Conservation (phyloP, 1,140 invertebrate genomes). For the Drosophila littoralis region DNA sequence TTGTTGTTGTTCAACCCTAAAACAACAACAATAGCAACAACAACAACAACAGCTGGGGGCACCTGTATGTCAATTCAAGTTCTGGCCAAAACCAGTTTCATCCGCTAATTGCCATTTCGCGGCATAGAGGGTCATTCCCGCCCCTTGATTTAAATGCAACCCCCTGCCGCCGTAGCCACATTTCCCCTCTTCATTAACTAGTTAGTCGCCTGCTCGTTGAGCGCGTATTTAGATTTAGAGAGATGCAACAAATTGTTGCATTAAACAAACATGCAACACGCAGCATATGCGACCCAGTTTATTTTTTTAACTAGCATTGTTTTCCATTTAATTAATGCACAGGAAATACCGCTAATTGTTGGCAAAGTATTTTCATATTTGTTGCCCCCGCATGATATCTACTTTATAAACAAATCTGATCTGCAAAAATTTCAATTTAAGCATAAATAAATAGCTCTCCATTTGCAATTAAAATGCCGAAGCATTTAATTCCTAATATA, state of each 20-base stretch:
- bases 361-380: neutral
- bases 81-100: slow-evolving; percentile 48
- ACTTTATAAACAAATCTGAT: neutral
- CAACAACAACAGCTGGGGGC: neutral
- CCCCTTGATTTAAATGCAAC: slow-evolving; percentile 1
- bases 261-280: neutral
- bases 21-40: slow-evolving; percentile 9
- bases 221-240: slow-evolving; percentile 14
- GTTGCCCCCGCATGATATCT: neutral
- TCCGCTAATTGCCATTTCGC: slow-evolving; percentile 31
- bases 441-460: no score
- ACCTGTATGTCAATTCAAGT: slow-evolving; percentile 26
- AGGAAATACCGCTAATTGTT: slow-evolving; percentile 29
- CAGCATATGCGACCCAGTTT: neutral
- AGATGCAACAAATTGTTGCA: slow-evolving; percentile 18
- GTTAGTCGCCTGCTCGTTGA: neutral
- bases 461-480: no score
- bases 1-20: neutral
- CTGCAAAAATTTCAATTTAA: no score
- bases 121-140: neutral
- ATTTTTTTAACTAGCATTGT: neutral
- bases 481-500: no score
- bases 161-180: no score
- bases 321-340: slow-evolving; percentile 43
- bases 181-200: neutral